Percentiles rank a stretch among this genome's conserved stretches.
Evolutionary conservation across 2,797 vertebrate species (phyloP).

Genomic region (Dipus sagitta): DNA sequence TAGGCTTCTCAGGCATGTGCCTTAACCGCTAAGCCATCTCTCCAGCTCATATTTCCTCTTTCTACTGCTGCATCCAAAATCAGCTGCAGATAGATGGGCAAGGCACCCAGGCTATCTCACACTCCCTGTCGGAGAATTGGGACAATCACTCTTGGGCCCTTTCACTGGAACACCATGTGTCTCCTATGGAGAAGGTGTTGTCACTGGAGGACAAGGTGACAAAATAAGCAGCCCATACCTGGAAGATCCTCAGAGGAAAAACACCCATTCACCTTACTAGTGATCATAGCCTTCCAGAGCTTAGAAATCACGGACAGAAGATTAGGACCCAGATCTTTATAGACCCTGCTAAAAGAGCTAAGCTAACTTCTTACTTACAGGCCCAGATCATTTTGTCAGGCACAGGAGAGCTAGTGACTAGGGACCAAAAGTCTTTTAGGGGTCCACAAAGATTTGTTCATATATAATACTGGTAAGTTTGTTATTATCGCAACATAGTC

Average conservation of each 20-base stretch:
- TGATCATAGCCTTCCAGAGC: not conserved
- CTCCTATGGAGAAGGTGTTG: not conserved
- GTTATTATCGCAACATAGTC: not conserved
- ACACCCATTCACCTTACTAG: not conserved
- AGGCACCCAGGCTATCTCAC: not conserved
- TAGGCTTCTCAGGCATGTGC: too few relatives aligned
- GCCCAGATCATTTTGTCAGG: not conserved
- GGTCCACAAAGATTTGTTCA: not conserved
- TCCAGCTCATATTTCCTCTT: too few relatives aligned
- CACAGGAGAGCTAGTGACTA: conserved; percentile 10
- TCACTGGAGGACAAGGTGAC: not conserved
- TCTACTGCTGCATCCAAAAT: not conserved
- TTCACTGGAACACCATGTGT: not conserved
- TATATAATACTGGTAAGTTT: conserved; percentile 19
- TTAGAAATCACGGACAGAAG: not conserved
- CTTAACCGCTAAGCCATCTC: too few relatives aligned
- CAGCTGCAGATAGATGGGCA: not conserved
- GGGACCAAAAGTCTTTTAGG: not conserved
- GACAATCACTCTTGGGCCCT: not conserved
- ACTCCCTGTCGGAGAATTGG: not conserved
- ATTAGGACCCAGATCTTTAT: not conserved
- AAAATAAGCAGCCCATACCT: not conserved
- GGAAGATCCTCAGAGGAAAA: conserved; percentile 3
- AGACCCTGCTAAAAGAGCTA: not conserved
- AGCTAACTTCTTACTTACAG: not conserved